Conservation (phyloP, 2,888 invertebrate genomes). For the Chironomus tentans region DNA sequence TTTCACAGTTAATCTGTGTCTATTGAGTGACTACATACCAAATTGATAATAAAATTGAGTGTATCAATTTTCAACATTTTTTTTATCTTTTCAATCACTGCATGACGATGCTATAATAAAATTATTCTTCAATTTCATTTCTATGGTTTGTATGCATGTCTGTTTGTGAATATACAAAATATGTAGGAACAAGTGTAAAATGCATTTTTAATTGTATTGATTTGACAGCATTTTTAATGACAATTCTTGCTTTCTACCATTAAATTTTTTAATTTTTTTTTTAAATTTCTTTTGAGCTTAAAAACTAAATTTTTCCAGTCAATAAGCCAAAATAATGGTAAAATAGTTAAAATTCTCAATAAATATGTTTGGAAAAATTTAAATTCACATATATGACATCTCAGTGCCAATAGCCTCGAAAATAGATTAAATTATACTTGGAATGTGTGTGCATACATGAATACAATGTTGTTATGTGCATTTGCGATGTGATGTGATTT, state of each 20-base stretch:
- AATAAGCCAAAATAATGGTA: too few species aligned
- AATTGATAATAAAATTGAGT: constrained; percentile 12
- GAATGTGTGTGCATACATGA: not conserved
- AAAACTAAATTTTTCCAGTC: too few species aligned
- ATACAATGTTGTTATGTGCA: not conserved
- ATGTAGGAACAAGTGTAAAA: too few species aligned
- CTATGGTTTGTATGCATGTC: too few species aligned
- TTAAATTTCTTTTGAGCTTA: too few species aligned
- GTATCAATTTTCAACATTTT: constrained; percentile 20
- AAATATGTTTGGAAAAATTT: too few species aligned
- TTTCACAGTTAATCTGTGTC: constrained; percentile 7
- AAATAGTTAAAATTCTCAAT: too few species aligned
- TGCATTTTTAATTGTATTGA: too few species aligned
- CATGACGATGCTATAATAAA: not conserved
- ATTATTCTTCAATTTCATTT: too few species aligned
- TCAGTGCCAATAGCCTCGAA: constrained; percentile 25
- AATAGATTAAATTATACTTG: not conserved
- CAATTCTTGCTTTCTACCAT: too few species aligned
- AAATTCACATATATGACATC: not conserved
- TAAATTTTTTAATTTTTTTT: too few species aligned
- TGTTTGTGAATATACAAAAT: not conserved
- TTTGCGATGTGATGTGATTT: not conserved
- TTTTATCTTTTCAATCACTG: not conserved
- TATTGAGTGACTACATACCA: constrained; percentile 1
- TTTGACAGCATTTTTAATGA: too few species aligned